These are phyloP conservation scores for Mimumesa dahlbomi DNA, from an alignment of 2,888 invertebrate genomes.

Conservation along the genomic window DNA sequence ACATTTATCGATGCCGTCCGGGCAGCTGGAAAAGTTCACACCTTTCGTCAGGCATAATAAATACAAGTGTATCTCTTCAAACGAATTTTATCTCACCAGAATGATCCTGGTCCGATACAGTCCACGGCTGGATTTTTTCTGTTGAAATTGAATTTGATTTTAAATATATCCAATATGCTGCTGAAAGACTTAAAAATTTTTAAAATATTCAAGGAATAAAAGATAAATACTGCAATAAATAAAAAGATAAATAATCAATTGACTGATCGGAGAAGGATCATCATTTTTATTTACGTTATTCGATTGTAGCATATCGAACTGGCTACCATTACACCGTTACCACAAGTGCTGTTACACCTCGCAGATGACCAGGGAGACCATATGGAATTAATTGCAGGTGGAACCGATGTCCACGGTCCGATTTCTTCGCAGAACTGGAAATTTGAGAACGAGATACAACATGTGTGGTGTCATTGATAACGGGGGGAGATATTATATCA, in stretches of 20 bases:
- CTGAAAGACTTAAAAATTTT: too few relatives aligned
- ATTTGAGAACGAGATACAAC: background rate
- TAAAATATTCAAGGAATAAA: too few relatives aligned
- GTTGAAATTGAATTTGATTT: too few relatives aligned
- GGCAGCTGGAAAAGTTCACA: slow-evolving; percentile 69
- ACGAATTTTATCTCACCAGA: slow-evolving; percentile 71
- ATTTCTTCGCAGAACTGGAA: slow-evolving; percentile 78
- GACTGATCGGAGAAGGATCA: background rate
- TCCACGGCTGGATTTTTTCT: slow-evolving; percentile 76
- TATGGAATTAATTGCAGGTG: slow-evolving; percentile 71
- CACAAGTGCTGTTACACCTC: slow-evolving; percentile 66
- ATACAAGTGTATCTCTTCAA: slow-evolving; percentile 9
- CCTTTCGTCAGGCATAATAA: slow-evolving; percentile 24
- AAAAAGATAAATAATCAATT: slow-evolving; percentile 39
- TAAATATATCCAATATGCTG: too few relatives aligned
- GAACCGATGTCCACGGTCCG: slow-evolving; percentile 69
- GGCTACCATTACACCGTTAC: slow-evolving; percentile 66
- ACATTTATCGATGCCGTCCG: slow-evolving; percentile 64
- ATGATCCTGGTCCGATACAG: slow-evolving; percentile 79
- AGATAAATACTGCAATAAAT: too few relatives aligned
- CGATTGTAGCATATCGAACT: slow-evolving; percentile 77
- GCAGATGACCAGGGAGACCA: slow-evolving; percentile 78
- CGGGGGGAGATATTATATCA: too few relatives aligned
- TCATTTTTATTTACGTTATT: slow-evolving; percentile 73
- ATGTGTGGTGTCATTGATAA: too few relatives aligned